Percentiles rank a stretch among this genome's conserved stretches.
Evolutionary conservation across 64 coral and sea anemone species (phyloP).

Genomic region (Pocillopora damicornis): DNA sequence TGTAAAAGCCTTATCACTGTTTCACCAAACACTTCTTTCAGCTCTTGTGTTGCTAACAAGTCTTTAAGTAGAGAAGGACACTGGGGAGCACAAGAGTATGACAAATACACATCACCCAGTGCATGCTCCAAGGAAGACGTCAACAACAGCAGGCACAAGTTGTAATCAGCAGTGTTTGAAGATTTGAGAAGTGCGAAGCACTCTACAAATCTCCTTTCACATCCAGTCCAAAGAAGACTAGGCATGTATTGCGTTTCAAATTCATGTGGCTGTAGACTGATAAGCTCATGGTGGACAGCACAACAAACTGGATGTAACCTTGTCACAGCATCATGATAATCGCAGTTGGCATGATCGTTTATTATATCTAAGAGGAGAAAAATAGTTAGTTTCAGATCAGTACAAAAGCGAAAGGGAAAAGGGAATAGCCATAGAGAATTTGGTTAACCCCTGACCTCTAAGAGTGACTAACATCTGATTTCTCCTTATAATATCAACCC

Average conservation of each 20-base stretch:
- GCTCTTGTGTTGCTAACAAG: conserved; percentile 50
- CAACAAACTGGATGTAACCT: conserved; percentile 43
- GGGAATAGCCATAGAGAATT: neutral
- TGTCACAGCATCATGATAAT: conserved; percentile 43
- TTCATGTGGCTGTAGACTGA: conserved; percentile 19
- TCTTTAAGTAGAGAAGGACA: conserved; percentile 82
- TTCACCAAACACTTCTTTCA: conserved; percentile 53
- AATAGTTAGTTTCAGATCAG: neutral
- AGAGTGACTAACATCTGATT: too few species aligned
- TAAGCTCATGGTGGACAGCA: conserved; percentile 47
- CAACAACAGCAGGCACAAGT: conserved; percentile 58
- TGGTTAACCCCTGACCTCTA: neutral
- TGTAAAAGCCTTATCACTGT: conserved; percentile 45
- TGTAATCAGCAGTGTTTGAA: conserved; percentile 29
- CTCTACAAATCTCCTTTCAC: conserved; percentile 32
- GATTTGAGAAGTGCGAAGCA: conserved; percentile 66
- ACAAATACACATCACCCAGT: conserved; percentile 76
- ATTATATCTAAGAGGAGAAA: neutral
- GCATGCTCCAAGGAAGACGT: conserved; percentile 72
- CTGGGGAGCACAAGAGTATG: conserved; percentile 6
- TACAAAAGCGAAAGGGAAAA: neutral
- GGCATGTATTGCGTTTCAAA: conserved; percentile 52
- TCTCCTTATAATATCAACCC: too few species aligned
- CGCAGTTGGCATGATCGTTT: neutral
- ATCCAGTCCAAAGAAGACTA: conserved; percentile 63